These are phyloP conservation scores for Liasis olivaceus DNA, from an alignment of 2,797 vertebrate species.

Conservation along the genomic window DNA sequence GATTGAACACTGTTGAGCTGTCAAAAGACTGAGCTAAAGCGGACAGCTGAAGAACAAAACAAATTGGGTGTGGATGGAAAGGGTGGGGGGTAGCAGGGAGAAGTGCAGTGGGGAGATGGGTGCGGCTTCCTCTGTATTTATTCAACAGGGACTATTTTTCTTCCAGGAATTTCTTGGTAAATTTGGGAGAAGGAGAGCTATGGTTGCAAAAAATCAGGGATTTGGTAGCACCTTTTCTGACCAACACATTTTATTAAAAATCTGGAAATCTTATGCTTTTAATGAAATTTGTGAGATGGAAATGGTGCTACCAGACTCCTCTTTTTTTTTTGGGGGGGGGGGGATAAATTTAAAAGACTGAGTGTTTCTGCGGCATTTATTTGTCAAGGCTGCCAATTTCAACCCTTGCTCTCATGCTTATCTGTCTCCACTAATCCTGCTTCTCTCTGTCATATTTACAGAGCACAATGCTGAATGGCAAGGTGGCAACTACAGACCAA, in stretches of 20 bases:
- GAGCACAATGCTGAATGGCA: not conserved
- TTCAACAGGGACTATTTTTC: constrained; percentile 17
- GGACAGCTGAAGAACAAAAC: constrained; percentile 43
- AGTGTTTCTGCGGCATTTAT: not conserved
- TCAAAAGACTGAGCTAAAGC: constrained; percentile 49
- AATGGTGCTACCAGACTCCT: not conserved
- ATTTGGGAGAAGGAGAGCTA: constrained; percentile 24
- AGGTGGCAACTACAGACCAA: not conserved
- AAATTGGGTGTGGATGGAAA: constrained; percentile 28
- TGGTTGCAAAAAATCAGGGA: not conserved
- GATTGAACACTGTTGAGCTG: not conserved
- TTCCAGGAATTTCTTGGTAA: constrained; percentile 73
- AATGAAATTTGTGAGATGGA: not conserved
- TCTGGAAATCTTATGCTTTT: not conserved
- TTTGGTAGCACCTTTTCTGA: not conserved
- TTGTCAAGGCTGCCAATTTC: not conserved
- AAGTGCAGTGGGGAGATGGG: not conserved
- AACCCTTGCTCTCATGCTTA: accelerated
- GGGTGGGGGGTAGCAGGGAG: not conserved
- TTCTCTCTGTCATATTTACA: not conserved
- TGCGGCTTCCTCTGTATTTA: constrained; percentile 36
- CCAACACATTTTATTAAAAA: not conserved
- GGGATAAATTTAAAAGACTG: not conserved
- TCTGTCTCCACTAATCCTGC: not conserved
- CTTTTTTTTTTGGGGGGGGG: not conserved